These are phyloP conservation scores for Scolopax mira DNA, from an alignment of 2,113 vertebrate species.

Conservation along the genomic window DNA sequence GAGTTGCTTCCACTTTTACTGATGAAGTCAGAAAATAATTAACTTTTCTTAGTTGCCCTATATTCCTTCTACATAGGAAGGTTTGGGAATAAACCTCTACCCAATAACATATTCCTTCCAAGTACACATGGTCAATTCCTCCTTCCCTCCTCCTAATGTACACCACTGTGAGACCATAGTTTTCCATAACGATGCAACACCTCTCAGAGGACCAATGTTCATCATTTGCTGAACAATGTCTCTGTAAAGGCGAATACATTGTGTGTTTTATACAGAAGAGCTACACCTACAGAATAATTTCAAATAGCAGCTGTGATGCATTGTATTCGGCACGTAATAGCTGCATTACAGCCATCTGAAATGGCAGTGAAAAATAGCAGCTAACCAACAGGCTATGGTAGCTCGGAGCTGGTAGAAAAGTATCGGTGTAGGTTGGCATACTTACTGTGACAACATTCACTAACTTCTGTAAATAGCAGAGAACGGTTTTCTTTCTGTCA, in stretches of 20 bases:
- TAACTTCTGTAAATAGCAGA: neutral
- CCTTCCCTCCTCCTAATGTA: neutral
- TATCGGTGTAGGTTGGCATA: neutral
- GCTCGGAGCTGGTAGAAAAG: neutral
- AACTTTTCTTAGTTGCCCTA: neutral
- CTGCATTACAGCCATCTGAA: neutral
- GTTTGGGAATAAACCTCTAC: neutral
- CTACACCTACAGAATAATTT: neutral
- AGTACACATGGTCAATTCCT: rapidly evolving
- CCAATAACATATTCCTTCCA: neutral
- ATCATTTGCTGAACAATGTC: neutral
- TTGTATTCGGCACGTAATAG: neutral
- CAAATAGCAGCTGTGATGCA: neutral
- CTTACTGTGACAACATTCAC: neutral
- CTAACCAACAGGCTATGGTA: neutral
- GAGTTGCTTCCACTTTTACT: neutral
- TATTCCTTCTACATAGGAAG: neutral
- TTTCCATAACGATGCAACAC: neutral
- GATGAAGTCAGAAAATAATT: neutral
- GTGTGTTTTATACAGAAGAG: neutral
- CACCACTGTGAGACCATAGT: rapidly evolving
- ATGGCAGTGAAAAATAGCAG: neutral
- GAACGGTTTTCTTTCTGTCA: neutral
- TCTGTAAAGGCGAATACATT: neutral
- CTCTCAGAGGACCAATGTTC: neutral